Conservation (phyloP, 2,888 invertebrate genomes). For the Pandemis heparana region DNA sequence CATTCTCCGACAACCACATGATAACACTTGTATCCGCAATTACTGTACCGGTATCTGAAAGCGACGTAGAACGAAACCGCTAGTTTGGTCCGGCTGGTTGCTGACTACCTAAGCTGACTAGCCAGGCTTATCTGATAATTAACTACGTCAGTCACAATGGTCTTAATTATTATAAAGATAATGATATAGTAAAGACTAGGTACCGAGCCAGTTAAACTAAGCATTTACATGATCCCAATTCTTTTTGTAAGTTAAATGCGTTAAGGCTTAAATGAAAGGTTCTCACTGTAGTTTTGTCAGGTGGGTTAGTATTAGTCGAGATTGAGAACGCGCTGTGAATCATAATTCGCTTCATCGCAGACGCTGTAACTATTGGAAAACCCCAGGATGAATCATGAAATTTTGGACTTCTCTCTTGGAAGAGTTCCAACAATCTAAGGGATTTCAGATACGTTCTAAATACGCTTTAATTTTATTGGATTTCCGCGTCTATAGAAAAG, state of each 20-base stretch:
- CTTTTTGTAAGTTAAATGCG: too few species aligned
- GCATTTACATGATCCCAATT: too few species aligned
- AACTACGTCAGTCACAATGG: neutral
- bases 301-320: neutral
- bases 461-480: neutral
- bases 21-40: constrained; percentile 23
- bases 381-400: constrained; percentile 32
- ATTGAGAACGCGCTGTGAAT: neutral
- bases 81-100: constrained; percentile 4
- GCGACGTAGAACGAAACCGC: constrained; percentile 3
- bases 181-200: neutral
- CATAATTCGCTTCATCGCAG: constrained; percentile 23
- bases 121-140: neutral
- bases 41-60: constrained; percentile 27
- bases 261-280: too few species aligned
- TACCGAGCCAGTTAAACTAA: too few species aligned
- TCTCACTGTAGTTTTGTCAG: neutral
- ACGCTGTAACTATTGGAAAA: constrained; percentile 25
- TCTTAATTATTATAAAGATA: neutral
- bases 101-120: neutral
- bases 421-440: constrained; percentile 24
- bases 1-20: constrained; percentile 18
- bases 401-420: constrained; percentile 28
- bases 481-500: neutral
- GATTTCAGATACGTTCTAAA: constrained; percentile 8